Evolutionary conservation across 2,888 invertebrate genomes (phyloP), one percentile per base, ranked within the genome.

Genomic region (Camponotus fellah): DNA sequence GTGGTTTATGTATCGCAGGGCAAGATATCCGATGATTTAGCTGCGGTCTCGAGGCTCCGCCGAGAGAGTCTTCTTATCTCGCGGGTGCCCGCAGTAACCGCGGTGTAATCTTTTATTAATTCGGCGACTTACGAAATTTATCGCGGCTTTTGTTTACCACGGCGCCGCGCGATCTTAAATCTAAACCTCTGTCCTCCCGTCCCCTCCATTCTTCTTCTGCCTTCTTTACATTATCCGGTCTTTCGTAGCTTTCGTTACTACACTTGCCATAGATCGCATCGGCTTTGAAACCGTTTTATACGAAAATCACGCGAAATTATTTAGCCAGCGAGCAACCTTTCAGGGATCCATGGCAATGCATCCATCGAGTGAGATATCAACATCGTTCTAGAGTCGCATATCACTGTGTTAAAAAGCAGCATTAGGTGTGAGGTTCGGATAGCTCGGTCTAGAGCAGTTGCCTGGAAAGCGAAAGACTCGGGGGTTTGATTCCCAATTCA

Each of bases 1-100:
- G 95, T 94, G 94, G 93, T 95, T 95, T 95, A 95, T 95, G 95
- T 95, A 95, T 95, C 94, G 94, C 92, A 92, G 92, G 93, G 92
- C 93, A 93, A 95, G 95, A 95, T 95, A 95, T 95, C 95, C 95
- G 94, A 95, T 95, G 95, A 95, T 95, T 95, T 95, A 95, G 94
- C 94, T 93, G 90, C 92, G 92, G 92, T 91, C 91, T 92, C 92
- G 88, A 91, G 92, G 87, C 92, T 89, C 89, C 87, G 83, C 85
- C 86, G 40, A 77, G 84, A 88, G 88, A 88, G 88, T 89, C 91
- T 91, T 91, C 93, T 92, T 92, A 92, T 92, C 93, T 93, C 88
- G 86, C 87, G 87, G 91, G 87, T 90, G 89, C 85, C 91, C 92
- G 92, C 92, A 90, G 92, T 92, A 92, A 91, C 92, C 92, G 92